phyloP scores from a whole-genome alignment of 2,888 invertebrate species.

The Drosophila stalkeri region DNA sequence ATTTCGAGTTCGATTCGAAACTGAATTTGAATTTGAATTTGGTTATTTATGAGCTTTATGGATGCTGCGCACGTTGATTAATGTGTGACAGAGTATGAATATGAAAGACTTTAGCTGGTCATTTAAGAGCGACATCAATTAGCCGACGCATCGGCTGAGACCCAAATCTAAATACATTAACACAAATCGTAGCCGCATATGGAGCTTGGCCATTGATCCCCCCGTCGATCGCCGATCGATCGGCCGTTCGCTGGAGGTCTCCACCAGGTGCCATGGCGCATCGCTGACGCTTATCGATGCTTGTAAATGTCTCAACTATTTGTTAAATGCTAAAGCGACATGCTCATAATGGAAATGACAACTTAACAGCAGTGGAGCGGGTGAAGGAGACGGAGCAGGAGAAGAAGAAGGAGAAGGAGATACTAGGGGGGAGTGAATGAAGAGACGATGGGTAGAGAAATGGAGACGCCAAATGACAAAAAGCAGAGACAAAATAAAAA shows the following conservation, averaged over 20 bases:
- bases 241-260: not conserved
- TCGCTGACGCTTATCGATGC: conserved; percentile 66
- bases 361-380: conserved; percentile 68
- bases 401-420: not conserved
- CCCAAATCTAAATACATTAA: conserved; percentile 67
- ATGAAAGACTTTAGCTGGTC: conserved; percentile 66
- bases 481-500: not conserved
- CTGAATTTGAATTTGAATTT: conserved; percentile 19
- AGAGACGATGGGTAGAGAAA: conserved; percentile 8
- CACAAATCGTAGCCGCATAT: conserved; percentile 63
- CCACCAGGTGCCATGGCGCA: conserved; percentile 8
- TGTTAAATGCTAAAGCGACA: conserved; percentile 84
- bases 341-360: conserved; percentile 83
- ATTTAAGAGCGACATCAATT: conserved; percentile 76
- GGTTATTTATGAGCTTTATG: conserved; percentile 69
- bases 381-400: not conserved
- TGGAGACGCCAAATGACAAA: conserved; percentile 7
- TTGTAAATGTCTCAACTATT: conserved; percentile 85
- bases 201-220: conserved; percentile 31
- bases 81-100: conserved; percentile 72
- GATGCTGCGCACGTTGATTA: conserved; percentile 64
- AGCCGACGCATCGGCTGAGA: conserved; percentile 44
- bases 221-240: not conserved
- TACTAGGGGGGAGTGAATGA: not conserved
- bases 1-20: conserved; percentile 6